Evolutionary conservation across 2,888 invertebrate species (phyloP), one percentile per base, ranked within the genome.

Genomic region (Leptinotarsa rubiginosa): DNA sequence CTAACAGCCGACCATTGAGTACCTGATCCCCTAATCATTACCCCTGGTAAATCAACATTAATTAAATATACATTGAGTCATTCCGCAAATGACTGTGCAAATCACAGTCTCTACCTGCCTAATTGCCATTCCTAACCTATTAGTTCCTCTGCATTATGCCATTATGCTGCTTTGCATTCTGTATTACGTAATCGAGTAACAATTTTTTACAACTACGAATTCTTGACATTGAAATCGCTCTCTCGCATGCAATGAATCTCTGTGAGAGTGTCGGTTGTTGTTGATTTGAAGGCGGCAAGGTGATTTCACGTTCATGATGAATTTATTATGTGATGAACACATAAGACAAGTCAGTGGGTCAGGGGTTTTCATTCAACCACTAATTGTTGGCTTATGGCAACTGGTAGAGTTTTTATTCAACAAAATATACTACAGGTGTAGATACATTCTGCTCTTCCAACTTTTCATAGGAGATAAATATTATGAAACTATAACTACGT

Each of bases 151-250:
- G 62, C 62, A 62, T 62, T 41, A 62, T 62, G 62, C 62, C 62
- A 62, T 62, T 52, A 69, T 52, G 69, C 47, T 18, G 56, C 56
- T 20, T 56, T 56, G 69, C 56, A 69, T 41, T 41, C 5, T 49
- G 64, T n/a, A 49, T 72, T 72, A 68, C 72, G 68, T 64, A 72
- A 72, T 22, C 18, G 18, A 62, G 59, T 12, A 59, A 68, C 22
- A 52, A 18, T 56, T 68, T 68, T 68, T 72, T 25, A 62, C 68
- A 62, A 49, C 59, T 56, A 47, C 41, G 72, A 72, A 67, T 72
- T 72, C 72, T 72, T 72, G 72, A 72, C 72, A 72, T 72, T 72
- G 72, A 72, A 72, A 72, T 69, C 56, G 20, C 18, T 68, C 54
- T 68, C 68, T n/a, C 68, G 25, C 66, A 68, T 68, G 22, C 59